phyloP scores from a whole-genome alignment of 2,113 vertebrate species.

The Tetrax tetrax region DNA sequence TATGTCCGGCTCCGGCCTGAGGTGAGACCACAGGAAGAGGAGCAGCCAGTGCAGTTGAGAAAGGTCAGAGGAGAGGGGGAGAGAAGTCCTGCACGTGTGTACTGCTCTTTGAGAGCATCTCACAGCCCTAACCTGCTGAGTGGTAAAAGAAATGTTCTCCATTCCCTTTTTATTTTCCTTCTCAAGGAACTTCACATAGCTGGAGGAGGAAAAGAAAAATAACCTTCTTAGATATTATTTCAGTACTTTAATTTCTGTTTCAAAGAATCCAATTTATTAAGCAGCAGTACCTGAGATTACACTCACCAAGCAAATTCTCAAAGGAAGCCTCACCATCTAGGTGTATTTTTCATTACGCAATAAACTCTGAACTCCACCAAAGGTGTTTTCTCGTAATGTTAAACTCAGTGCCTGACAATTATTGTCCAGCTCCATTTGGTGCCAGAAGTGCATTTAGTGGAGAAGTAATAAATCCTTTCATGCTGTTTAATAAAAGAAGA shows the following conservation, averaged over 20 bases:
- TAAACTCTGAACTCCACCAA: slow-evolving; percentile 2
- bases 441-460: slow-evolving; percentile 35
- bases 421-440: slow-evolving; percentile 10
- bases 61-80: neutral
- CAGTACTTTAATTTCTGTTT: slow-evolving; percentile 45
- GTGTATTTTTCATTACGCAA: slow-evolving; percentile 49
- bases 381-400: slow-evolving; percentile 56
- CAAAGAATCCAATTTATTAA: slow-evolving; percentile 62
- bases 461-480: slow-evolving; percentile 53
- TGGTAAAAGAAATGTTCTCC: neutral
- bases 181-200: neutral
- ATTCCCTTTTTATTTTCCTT: neutral
- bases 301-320: slow-evolving; percentile 51
- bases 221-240: slow-evolving; percentile 11
- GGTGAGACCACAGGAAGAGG: neutral
- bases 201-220: slow-evolving; percentile 19
- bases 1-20: rapidly evolving
- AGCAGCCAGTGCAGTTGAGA: neutral
- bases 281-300: slow-evolving; percentile 53
- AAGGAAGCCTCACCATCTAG: slow-evolving; percentile 51
- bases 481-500: slow-evolving; percentile 63
- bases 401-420: slow-evolving; percentile 32
- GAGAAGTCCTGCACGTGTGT: neutral
- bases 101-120: neutral
- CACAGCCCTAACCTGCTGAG: neutral